Base-by-base conservation (phyloP, 2,888 invertebrate species). In the Leptopterna dolabrata region DNA sequence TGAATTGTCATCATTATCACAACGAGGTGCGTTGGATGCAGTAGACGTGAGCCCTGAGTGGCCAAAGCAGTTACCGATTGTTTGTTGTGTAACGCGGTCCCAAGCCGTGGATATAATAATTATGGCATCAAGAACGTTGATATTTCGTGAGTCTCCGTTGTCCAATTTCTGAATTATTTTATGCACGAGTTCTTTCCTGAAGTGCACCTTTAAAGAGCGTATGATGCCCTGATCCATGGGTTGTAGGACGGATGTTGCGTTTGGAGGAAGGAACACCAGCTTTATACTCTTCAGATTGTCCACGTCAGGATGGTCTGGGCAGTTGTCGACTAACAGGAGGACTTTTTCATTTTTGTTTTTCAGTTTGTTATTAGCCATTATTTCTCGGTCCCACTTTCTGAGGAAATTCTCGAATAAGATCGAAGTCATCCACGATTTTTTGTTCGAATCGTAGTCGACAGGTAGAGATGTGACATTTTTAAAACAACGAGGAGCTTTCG, bases 191-290 rank as follows among this genome's bases (percentile, higher is more conserved):
- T n/a, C n/a, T n/a, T 36, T 36, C 36, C 36, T 36, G 36, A 36
- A 36, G 36, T 36, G 36, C 2, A 36, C 36, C 7, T 36, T 36
- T 36, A 36, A 7, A 4, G 36, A 4, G 4, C 7, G 2, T 4
- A 36, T 36, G 36, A 36, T 36, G 7, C 36, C 4, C 7, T 36
- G 36, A 7, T 36, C 36, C 36, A 36, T 36, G 7, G 36, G 36
- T 36, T 36, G 36, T 36, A 36, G 36, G 2, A 36, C 36, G 11
- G 4, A 73, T 71, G 71, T n/a, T 9, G n/a, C 71, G 71, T 90
- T 91, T 84, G 91, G 70, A 71, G 91, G 91, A 27, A 91, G 86
- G 90, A 91, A 91, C 88, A 90, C 90, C 7, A 91, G 89, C 89
- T 90, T 90, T 82, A 36, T 36, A 7, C 4, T 7, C 36, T 7